These are phyloP conservation scores for Dromius quadrimaculatus DNA, from an alignment of 2,888 invertebrate species.

Conservation along the genomic window DNA sequence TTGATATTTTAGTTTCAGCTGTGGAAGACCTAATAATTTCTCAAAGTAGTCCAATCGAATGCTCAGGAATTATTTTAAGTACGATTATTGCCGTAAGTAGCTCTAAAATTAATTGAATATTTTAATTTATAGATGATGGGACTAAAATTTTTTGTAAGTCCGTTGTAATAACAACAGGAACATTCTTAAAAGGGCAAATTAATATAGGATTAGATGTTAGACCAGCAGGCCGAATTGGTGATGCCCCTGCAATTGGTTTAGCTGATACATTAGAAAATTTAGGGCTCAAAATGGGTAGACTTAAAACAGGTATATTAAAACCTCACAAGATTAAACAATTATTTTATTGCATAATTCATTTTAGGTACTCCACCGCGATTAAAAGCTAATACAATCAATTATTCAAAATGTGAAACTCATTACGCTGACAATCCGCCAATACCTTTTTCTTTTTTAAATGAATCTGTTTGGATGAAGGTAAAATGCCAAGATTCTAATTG, in stretches of 20 bases:
- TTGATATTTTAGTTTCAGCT: constrained; percentile 77
- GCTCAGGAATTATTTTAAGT: constrained; percentile 70
- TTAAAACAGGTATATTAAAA: constrained; percentile 78
- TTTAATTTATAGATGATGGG: constrained; percentile 69
- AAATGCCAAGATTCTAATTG: constrained; percentile 44
- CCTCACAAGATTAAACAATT: constrained; percentile 57
- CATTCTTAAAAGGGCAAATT: constrained; percentile 87
- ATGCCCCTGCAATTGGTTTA: constrained; percentile 81
- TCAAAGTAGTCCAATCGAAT: constrained; percentile 62
- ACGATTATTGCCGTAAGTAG: constrained; percentile 54
- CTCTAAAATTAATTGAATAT: background rate
- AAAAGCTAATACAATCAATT: constrained; percentile 77
- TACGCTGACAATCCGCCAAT: constrained; percentile 76
- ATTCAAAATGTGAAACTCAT: constrained; percentile 68
- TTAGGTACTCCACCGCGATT: constrained; percentile 81
- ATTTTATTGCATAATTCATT: background rate
- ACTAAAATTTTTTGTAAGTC: constrained; percentile 71
- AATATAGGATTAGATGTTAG: constrained; percentile 81
- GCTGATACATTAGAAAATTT: constrained; percentile 79
- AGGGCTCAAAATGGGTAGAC: constrained; percentile 80
- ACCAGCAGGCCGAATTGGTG: constrained; percentile 86
- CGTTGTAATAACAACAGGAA: constrained; percentile 89
- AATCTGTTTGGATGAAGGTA: constrained; percentile 80
- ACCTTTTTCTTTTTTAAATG: constrained; percentile 86
- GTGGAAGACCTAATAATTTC: constrained; percentile 83